A percentile compares a stretch with the other conserved stretches of the same genome.
phyloP scores from a whole-genome alignment of 2,888 invertebrate genomes.

The Sinohyriopsis cumingii region DNA sequence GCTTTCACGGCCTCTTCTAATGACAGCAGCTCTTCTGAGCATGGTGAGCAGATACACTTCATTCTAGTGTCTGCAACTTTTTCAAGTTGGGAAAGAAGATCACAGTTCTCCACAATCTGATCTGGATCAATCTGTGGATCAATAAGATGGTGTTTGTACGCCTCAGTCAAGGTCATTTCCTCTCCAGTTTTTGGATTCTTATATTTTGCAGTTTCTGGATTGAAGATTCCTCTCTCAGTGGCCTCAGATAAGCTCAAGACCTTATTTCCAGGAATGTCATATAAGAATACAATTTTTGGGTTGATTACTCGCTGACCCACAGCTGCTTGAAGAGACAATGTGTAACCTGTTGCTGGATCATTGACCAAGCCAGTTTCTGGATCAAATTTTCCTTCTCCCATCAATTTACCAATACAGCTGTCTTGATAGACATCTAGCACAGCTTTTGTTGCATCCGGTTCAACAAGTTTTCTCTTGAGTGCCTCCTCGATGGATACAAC shows the following conservation, averaged over 20 bases:
- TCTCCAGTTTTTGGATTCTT: slow-evolving; percentile 82
- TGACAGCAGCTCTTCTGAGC: slow-evolving; percentile 82
- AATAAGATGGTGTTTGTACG: slow-evolving; percentile 88
- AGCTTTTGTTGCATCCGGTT: slow-evolving; percentile 52
- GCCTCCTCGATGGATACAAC: slow-evolving; percentile 59
- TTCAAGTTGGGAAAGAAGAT: slow-evolving; percentile 55
- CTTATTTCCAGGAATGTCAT: slow-evolving; percentile 53
- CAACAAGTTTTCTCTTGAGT: slow-evolving; percentile 55
- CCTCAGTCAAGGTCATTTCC: slow-evolving; percentile 91
- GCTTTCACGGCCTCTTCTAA: slow-evolving; percentile 69
- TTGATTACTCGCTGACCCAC: slow-evolving; percentile 56
- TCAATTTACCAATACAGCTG: slow-evolving; percentile 54
- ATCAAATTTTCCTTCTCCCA: slow-evolving; percentile 72
- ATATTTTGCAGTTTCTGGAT: slow-evolving; percentile 58
- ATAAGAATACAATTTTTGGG: slow-evolving; percentile 59
- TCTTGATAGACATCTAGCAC: slow-evolving; percentile 61
- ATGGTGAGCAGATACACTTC: slow-evolving; percentile 80
- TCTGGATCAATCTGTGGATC: slow-evolving; percentile 74
- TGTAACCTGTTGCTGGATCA: slow-evolving; percentile 71
- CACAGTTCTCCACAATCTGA: slow-evolving; percentile 53
- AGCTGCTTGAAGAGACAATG: slow-evolving; percentile 70
- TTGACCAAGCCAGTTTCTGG: slow-evolving; percentile 72
- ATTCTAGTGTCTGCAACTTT: slow-evolving; percentile 79
- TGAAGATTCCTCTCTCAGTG: slow-evolving; percentile 58
- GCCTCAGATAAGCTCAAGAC: slow-evolving; percentile 57